Base-by-base conservation (phyloP, 2,888 invertebrate genomes). In the Pollenia labialis region DNA sequence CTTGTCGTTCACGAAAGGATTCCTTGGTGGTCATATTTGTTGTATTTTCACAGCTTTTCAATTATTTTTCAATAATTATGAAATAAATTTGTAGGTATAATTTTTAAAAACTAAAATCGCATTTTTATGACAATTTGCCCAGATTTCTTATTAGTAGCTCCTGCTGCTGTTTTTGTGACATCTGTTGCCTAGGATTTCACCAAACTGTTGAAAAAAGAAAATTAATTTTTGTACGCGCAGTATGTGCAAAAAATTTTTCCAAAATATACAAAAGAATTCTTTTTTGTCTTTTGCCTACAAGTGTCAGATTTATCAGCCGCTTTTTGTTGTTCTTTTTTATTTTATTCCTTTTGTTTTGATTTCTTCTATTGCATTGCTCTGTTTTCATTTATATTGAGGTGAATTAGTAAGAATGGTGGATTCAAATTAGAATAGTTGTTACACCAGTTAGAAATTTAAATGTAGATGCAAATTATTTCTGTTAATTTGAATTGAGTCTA, bases 1-100 rank as follows among this genome's bases (percentile, higher is more conserved):
- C 95, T 93, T 98, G 98, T 8, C 97, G 95, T 92, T 96, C 96
- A 91, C 96, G 95, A 90, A 95, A 94, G 14, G 96, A 95, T 93
- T 97, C 97, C 83, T 92, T 92, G 74, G 90, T 85, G 44, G 91
- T 89, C 74, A 72, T 79, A 44, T 64, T 54, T 44, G 14, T 54
- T 16, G 32, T n/a, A 23, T 44, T n/a, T 71, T 23, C 58, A 32
- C 74, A 23, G 64, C 11, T 6, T n/a, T 14, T 52, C 16, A 54
- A 32, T 8, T 54, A 48, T 4, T 56, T 56, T 80, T 52, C 11
- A 52, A 64, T 18, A 48, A 46, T 79, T 79, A 56, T 71, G 16
- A 82, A 83, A 82, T 40, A 58, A 8, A 18, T 14, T 48, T 52
- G 4, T 18, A n/a, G n/a, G n/a, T n/a, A 42, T 4, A 48, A 46